phyloP scores from a whole-genome alignment of 2,797 vertebrate genomes.

The Hybognathus amarus region DNA sequence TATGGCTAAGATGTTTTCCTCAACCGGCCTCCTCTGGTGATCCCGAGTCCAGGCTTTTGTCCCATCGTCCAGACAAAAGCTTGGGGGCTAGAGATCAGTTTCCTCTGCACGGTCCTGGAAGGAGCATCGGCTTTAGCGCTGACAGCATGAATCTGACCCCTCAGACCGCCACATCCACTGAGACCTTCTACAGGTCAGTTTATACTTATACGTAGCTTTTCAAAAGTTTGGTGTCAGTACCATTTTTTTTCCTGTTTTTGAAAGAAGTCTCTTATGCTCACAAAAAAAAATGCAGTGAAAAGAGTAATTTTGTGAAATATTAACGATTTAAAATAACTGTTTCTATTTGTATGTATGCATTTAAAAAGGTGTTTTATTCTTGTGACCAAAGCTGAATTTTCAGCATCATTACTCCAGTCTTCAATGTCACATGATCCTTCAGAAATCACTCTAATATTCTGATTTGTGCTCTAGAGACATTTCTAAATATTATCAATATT shows the following conservation, averaged over 20 bases:
- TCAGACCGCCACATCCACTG: conserved; percentile 63
- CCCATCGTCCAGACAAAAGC: conserved; percentile 61
- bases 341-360: background rate
- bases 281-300: background rate
- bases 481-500: background rate
- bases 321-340: background rate
- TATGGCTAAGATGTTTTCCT: conserved; percentile 60
- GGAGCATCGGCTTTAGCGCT: background rate
- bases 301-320: background rate
- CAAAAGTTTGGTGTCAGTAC: background rate
- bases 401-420: too few relatives aligned
- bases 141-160: conserved; percentile 73
- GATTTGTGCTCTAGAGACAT: background rate
- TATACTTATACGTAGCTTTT: background rate
- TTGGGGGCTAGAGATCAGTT: conserved; percentile 62
- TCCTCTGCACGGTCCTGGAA: conserved; percentile 4
- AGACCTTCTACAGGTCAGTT: conserved; percentile 77
- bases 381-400: background rate
- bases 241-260: background rate
- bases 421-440: background rate
- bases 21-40: conserved; percentile 64
- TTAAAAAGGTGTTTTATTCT: background rate
- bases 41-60: conserved; percentile 63
- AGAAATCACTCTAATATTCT: background rate
- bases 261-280: background rate